Conservation (phyloP, 2,797 vertebrate genomes). For the Galagoides demidoff region DNA sequence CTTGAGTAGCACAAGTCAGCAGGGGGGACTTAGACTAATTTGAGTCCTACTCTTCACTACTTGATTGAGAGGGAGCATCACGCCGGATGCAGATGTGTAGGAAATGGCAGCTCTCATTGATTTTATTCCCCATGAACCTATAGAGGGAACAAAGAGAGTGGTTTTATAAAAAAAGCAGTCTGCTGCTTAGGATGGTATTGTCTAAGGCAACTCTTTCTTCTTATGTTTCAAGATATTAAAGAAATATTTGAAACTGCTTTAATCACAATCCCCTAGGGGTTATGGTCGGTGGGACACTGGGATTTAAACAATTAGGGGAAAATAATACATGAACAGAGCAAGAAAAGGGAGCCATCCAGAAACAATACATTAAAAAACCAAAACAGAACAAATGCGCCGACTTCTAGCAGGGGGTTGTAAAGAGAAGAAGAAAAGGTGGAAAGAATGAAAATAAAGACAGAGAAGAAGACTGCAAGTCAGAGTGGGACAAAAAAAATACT, state of each 20-base stretch:
- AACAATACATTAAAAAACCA: not conserved
- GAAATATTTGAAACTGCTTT: slow-evolving; percentile 15
- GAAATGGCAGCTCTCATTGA: slow-evolving; percentile 1
- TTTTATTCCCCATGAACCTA: slow-evolving; percentile 5
- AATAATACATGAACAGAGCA: not conserved
- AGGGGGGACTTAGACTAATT: not conserved
- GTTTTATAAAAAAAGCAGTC: not conserved
- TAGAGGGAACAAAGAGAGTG: not conserved
- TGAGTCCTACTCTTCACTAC: not conserved
- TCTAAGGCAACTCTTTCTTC: slow-evolving; percentile 15
- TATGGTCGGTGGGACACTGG: not conserved
- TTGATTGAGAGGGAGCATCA: not conserved
- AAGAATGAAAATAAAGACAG: not conserved
- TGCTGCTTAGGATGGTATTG: slow-evolving; percentile 29
- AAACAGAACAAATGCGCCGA: not conserved
- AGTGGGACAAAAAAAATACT: not conserved
- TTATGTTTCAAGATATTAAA: slow-evolving; percentile 31
- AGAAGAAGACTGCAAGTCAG: not conserved
- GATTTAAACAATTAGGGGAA: not conserved
- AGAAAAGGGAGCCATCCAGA: not conserved
- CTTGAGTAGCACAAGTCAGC: not conserved
- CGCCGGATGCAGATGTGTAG: not conserved
- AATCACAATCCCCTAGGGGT: not conserved
- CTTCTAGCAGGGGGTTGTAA: not conserved
- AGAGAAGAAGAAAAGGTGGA: not conserved